Base-by-base conservation (phyloP, 2,797 vertebrate genomes). In the Lepilemur ruficaudatus region DNA sequence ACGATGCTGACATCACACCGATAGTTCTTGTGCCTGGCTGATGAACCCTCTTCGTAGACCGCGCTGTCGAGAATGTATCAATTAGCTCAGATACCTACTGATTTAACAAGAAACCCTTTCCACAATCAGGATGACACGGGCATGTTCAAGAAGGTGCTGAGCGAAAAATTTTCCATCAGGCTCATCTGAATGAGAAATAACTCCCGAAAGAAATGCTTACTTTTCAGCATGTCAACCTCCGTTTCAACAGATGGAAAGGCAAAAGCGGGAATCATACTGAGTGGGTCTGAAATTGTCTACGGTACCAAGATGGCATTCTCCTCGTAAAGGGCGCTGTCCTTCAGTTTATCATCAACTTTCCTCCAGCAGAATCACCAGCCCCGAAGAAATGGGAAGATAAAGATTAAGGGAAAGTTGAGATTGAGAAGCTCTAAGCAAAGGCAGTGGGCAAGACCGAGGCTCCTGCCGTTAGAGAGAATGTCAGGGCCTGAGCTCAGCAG, bases 11-110 rank as follows among this genome's bases (percentile, higher is more conserved):
- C 97, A 98, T 97, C 96, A 13, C 79, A 75, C 95, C 79, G 94
- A 96, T 95, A 94, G 92, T 98, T 98, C 98, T 98, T 99, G 98
- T 98, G 99, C 99, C 99, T 98, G 98, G 98, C 98, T 98, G 99
- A 99, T 98, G 99, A 99, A 99, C 98, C 98, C 97, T 96, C 98
- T 98, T 98, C 98, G 98, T 98, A 98, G 93, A 97, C 98, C 98
- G 96, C 97, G 98, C 97, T 98, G 98, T 99, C 98, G 98, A 99
- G 99, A 99, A 99, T 98, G 98, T 99, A 99, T 99, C 99, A 99
- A 99, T 99, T 98, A 99, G 98, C 98, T 98, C 97, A 97, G 98
- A 98, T 98, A 98, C 98, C 98, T 98, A 98, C 99, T 98, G 99
- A 98, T 98, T 98, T 98, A 98, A 98, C 98, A 98, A 99, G 99